These are phyloP conservation scores for Melipona quadrifasciata DNA, from an alignment of 1,140 invertebrate species.

Conservation along the genomic window DNA sequence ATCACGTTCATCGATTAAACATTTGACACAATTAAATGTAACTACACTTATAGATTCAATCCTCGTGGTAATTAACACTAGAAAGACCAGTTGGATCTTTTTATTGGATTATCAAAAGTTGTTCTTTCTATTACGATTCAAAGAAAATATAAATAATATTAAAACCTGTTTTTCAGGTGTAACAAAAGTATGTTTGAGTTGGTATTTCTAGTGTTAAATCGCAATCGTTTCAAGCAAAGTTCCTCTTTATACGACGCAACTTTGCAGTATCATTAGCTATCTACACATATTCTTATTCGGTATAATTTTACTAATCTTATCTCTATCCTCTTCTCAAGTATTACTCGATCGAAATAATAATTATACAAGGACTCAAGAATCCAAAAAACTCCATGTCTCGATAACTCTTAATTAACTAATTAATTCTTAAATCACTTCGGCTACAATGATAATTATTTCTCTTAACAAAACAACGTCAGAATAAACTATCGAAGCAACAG, in stretches of 20 bases:
- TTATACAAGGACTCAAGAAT: neutral
- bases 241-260: neutral
- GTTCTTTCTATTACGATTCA: neutral
- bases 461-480: neutral
- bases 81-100: neutral
- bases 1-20: neutral
- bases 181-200: neutral
- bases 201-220: neutral
- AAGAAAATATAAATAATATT: neutral
- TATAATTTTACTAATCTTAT: neutral
- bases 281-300: neutral
- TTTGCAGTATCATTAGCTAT: neutral
- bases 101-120: neutral
- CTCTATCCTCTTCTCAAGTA: neutral
- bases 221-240: neutral
- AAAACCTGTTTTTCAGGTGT: too few species aligned
- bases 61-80: neutral
- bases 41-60: neutral
- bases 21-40: conserved; percentile 1
- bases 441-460: neutral
- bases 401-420: neutral
- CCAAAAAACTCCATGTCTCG: neutral
- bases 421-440: neutral
- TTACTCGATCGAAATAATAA: neutral
- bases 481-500: neutral